Evolutionary conservation across 2,888 invertebrate genomes (phyloP).

Genomic region (Subacronicta megacephala): DNA sequence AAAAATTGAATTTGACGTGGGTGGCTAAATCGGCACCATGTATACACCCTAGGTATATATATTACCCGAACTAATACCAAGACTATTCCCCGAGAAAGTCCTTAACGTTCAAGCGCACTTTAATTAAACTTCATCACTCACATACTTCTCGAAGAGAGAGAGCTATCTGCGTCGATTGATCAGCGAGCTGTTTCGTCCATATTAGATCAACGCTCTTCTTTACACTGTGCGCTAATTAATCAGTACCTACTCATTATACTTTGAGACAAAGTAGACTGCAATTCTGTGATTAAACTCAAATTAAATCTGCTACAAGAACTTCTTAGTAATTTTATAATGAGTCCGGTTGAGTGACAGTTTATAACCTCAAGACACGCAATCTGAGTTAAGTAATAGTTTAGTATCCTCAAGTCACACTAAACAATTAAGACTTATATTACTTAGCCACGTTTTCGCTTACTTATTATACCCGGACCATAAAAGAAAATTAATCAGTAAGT

Average conservation of each 20-base stretch:
- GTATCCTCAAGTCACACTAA: neutral
- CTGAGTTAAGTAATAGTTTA: neutral
- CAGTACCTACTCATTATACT: too few relatives aligned
- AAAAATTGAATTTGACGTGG: too few relatives aligned
- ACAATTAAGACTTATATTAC: neutral
- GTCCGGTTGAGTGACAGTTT: neutral
- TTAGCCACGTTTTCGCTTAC: neutral
- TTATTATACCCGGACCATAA: too few relatives aligned
- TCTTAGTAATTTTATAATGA: neutral
- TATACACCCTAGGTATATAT: slow-evolving; percentile 10
- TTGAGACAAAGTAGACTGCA: neutral
- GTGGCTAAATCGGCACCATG: too few relatives aligned
- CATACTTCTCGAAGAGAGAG: slow-evolving; percentile 37
- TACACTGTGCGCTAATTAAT: slow-evolving; percentile 19
- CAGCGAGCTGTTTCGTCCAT: slow-evolving; percentile 32
- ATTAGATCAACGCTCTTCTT: slow-evolving; percentile 21
- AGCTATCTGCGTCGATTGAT: slow-evolving; percentile 45
- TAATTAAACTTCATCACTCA: slow-evolving; percentile 51
- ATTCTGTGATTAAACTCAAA: neutral
- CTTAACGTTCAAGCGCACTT: slow-evolving; percentile 41
- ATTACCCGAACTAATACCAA: slow-evolving; percentile 9
- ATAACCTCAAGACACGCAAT: neutral
- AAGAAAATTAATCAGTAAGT: too few relatives aligned
- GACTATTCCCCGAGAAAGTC: slow-evolving; percentile 22
- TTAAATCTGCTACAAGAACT: neutral